Evolutionary conservation across 2,888 invertebrate species (phyloP), one percentile per base, ranked within the genome.

Genomic region (Tetanocera ferruginea): DNA sequence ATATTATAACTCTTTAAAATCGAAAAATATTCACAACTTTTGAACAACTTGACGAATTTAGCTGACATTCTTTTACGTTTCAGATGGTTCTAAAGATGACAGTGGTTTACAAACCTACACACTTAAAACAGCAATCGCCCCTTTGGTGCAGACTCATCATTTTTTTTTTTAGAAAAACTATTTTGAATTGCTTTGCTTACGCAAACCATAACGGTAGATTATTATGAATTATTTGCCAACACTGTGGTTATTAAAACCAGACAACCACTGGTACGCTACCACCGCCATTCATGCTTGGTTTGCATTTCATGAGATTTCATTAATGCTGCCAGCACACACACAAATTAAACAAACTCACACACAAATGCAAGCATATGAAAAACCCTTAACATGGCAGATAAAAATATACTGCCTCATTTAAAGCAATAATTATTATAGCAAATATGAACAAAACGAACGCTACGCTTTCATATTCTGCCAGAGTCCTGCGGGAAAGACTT

Each of bases 371-470:
- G 23, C 62, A 52, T 0, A 43, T 23, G 51, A 6, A 37, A 28
- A 28, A 62, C 34, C 57, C 28, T 71, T 37, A 62, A 51, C 37
- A 49, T 64, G 71, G 62, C n/a, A 6, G 5, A 14, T 14, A 31
- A 34, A 43, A 34, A 37, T 14, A 34, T 70, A 19, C 64, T 77
- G 71, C 77, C 70, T 37, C 57, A 57, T 57, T 57, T 34, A 19
- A 57, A 55, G 72, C 66, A 70, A 70, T 74, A 79, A 79, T 79
- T 79, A 78, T 78, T 67, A 73, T 55, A 62, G 34, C 49, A 17
- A 49, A 52, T 28, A 31, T 51, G 51, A 69, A 69, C 25, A 14
- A 25, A 25, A 28, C 67, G 19, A 11, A 67, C 37, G 14, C 25
- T 9, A 1, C 5, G 17, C 17, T 62, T 49, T 14, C 49, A 37